These are phyloP conservation scores for Rutpela maculata DNA, from an alignment of 2,888 invertebrate species.

Conservation along the genomic window DNA sequence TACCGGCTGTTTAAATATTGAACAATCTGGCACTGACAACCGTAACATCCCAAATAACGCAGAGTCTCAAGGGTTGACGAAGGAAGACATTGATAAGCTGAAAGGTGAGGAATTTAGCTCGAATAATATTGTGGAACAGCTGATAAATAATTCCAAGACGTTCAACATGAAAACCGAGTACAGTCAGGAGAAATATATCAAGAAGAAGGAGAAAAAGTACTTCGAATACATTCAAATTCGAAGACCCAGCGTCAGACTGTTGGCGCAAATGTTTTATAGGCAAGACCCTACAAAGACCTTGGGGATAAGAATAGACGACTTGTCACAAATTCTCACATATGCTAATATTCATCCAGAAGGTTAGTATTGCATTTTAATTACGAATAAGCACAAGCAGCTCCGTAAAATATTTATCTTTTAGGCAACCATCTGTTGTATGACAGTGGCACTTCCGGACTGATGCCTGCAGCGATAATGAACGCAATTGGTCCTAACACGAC, in stretches of 20 bases:
- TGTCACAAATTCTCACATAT: slow-evolving; percentile 91
- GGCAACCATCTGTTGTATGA: slow-evolving; percentile 88
- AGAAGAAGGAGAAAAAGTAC: slow-evolving; percentile 96
- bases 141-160: slow-evolving; percentile 94
- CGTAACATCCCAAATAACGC: slow-evolving; percentile 87
- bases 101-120: slow-evolving; percentile 86
- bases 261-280: slow-evolving; percentile 89
- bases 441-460: slow-evolving; percentile 89
- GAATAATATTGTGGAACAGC: slow-evolving; percentile 88
- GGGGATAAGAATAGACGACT: slow-evolving; percentile 88
- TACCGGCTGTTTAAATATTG: slow-evolving; percentile 79
- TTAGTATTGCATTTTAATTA: slow-evolving; percentile 21
- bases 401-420: slow-evolving; percentile 36
- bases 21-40: slow-evolving; percentile 87
- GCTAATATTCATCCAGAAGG: slow-evolving; percentile 85
- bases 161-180: slow-evolving; percentile 94
- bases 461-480: slow-evolving; percentile 89
- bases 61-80: slow-evolving; percentile 87
- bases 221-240: slow-evolving; percentile 88
- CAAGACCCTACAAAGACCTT: slow-evolving; percentile 86
- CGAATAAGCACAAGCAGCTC: background rate
- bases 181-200: slow-evolving; percentile 94
- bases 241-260: slow-evolving; percentile 86
- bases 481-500: slow-evolving; percentile 81
- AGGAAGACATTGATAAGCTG: slow-evolving; percentile 88